These are phyloP conservation scores for Probaryconus sp. DNA, from an alignment of 1,140 invertebrate genomes.

Conservation along the genomic window DNA sequence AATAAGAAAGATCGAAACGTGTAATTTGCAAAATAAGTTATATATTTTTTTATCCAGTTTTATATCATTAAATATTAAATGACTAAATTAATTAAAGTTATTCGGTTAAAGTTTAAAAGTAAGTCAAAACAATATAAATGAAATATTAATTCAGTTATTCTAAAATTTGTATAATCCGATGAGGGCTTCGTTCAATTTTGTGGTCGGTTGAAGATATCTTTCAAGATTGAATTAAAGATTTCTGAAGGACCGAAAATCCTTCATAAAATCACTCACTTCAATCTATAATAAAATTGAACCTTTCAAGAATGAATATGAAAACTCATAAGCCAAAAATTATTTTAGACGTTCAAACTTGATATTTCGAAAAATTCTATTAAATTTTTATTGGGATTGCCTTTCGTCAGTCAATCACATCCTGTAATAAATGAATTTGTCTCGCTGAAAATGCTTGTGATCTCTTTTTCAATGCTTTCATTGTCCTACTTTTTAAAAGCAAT, in stretches of 20 bases:
- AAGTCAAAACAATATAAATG: neutral
- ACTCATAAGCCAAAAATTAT: neutral
- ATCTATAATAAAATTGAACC: slow-evolving; percentile 16
- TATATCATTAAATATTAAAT: neutral
- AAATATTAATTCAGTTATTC: neutral
- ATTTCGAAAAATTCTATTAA: slow-evolving; percentile 9
- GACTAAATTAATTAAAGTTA: too few relatives aligned
- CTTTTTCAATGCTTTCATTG: neutral
- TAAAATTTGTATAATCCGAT: slow-evolving; percentile 8
- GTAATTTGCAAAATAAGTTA: too few relatives aligned
- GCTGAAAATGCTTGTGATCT: slow-evolving; percentile 1
- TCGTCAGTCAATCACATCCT: too few relatives aligned
- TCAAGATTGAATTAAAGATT: slow-evolving; percentile 21
- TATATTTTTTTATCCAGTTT: neutral
- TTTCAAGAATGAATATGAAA: slow-evolving; percentile 10
- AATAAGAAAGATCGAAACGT: too few relatives aligned
- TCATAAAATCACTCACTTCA: slow-evolving; percentile 11
- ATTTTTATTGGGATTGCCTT: neutral
- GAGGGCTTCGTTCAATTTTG: slow-evolving; percentile 9
- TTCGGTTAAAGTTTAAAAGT: too few relatives aligned
- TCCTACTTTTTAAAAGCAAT: too few relatives aligned
- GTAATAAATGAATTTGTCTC: slow-evolving; percentile 8
- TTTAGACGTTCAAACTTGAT: neutral
- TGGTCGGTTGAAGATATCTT: neutral
- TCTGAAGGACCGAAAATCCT: slow-evolving; percentile 4